Percentiles rank a stretch among this genome's conserved stretches.
phyloP scores from a whole-genome alignment of 1,140 invertebrate species.

The Achatina immaculata region DNA sequence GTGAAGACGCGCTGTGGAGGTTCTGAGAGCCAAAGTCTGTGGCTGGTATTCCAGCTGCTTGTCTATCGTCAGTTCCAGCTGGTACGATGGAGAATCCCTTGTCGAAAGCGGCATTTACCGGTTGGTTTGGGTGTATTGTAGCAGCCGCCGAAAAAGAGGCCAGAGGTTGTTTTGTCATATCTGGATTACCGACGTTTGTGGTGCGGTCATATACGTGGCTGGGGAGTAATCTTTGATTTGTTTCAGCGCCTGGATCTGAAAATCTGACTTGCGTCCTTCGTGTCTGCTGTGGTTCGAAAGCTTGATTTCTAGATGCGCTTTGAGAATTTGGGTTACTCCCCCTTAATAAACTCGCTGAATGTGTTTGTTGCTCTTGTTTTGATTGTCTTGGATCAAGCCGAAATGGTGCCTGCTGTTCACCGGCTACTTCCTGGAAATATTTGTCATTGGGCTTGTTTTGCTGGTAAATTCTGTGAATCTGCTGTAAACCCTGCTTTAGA shows the following conservation, averaged over 20 bases:
- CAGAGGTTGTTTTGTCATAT: background rate
- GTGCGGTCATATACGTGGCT: background rate
- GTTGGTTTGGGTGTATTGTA: constrained; percentile 24
- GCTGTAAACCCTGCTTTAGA: constrained; percentile 5
- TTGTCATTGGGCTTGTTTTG: background rate
- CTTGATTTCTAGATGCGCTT: too few relatives aligned
- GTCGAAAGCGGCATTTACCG: background rate
- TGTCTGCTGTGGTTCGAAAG: too few relatives aligned
- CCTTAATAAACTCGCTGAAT: too few relatives aligned
- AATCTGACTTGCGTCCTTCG: too few relatives aligned
- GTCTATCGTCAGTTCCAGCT: background rate
- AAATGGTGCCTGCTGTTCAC: too few relatives aligned
- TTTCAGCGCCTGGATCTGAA: too few relatives aligned
- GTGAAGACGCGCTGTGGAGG: background rate
- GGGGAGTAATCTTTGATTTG: too few relatives aligned
- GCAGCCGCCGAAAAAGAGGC: constrained; percentile 6
- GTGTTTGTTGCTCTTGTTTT: too few relatives aligned
- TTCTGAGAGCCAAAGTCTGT: background rate
- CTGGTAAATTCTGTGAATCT: background rate
- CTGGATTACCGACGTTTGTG: background rate
- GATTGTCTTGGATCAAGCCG: too few relatives aligned
- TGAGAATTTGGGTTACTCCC: too few relatives aligned
- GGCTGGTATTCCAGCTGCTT: background rate
- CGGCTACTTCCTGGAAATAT: too few relatives aligned
- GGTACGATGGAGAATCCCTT: background rate